A percentile compares a stretch with the other conserved stretches of the same genome.
These are phyloP conservation scores for Eleutherodactylus coqui DNA, from an alignment of 2,797 vertebrate species.

Conservation along the genomic window DNA sequence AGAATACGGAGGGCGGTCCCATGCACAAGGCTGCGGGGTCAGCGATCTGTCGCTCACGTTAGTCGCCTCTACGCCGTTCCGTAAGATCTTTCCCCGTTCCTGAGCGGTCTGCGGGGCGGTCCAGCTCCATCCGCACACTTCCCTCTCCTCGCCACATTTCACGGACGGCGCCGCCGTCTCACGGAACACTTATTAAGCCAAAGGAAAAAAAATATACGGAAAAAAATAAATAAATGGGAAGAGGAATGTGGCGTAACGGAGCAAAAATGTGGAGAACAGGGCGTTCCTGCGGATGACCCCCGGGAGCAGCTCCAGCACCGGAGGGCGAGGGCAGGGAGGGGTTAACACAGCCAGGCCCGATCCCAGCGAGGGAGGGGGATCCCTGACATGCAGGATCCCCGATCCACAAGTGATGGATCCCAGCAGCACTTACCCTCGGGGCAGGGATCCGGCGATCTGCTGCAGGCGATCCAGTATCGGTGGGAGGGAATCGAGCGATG, in stretches of 20 bases:
- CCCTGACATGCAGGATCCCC: conserved; percentile 2
- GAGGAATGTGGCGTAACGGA: too few relatives aligned
- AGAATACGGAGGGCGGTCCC: too few relatives aligned
- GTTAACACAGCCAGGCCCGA: not conserved
- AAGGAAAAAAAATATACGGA: not conserved
- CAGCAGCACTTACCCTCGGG: not conserved
- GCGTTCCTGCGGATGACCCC: not conserved
- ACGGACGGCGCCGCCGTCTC: not conserved
- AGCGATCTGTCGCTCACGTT: not conserved
- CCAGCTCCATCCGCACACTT: not conserved
- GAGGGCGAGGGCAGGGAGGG: not conserved
- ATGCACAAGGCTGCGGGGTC: too few relatives aligned
- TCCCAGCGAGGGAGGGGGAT: not conserved
- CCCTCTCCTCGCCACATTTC: not conserved
- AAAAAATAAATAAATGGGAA: not conserved
- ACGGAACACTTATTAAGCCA: not conserved
- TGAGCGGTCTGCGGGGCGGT: too few relatives aligned
- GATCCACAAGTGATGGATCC: not conserved
- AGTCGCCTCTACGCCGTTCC: too few relatives aligned
- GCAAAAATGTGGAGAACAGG: not conserved
- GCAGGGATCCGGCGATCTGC: conserved; percentile 37
- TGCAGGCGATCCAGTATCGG: not conserved
- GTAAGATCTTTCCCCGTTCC: too few relatives aligned
- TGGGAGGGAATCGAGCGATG: not conserved
- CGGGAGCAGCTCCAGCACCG: not conserved